Evolutionary conservation across 2,888 invertebrate species (phyloP), one percentile per base, ranked within the genome.

Genomic region (Catonia carolina): DNA sequence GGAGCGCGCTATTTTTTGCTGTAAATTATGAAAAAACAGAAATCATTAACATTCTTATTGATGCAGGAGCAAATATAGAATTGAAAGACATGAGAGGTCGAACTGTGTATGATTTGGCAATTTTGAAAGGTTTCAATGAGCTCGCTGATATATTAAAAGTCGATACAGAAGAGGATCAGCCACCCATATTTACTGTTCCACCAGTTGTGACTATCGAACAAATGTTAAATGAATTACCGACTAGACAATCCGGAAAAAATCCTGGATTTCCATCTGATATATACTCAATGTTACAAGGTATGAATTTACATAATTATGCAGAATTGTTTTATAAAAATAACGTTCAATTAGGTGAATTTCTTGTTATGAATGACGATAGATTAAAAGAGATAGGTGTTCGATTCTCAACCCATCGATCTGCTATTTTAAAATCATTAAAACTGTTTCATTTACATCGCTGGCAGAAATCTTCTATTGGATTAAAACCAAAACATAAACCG

Each of bases 1-100:
- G 62, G 63, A 61, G 62, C 31, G 62, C 64, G 17, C 52, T 66
- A 20, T 64, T 65, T 56, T 62, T 61, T 50, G 64, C 66, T 17
- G 63, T 62, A 0, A 42, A 51, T 41, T 27, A 20, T n/a, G 56
- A 55, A 10, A 55, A 59, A 22, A 56, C 41, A 18, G 47, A 59
- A 14, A 58, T 52, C 27, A 61, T 62, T 8, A 39, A 61, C 33
- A 50, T 60, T 10, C 53, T 66, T 1, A 39, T 62, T 17, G 59
- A 61, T 20, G 57, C 60, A 18, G 64, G 63, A 37, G 64, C 61
- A 2, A 56, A 62, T 31, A 53, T 63, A 10, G 52, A 60, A n/a
- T 36, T 55, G n/a, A 53, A 55, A 20, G 65, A 64, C 33, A 47
- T 49, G 8, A 41, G 55, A 18, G 61, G 61, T 1, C 56, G 60